Base-by-base conservation (phyloP, 2,113 vertebrate genomes). In the Sterrhoptilus dennistouni region DNA sequence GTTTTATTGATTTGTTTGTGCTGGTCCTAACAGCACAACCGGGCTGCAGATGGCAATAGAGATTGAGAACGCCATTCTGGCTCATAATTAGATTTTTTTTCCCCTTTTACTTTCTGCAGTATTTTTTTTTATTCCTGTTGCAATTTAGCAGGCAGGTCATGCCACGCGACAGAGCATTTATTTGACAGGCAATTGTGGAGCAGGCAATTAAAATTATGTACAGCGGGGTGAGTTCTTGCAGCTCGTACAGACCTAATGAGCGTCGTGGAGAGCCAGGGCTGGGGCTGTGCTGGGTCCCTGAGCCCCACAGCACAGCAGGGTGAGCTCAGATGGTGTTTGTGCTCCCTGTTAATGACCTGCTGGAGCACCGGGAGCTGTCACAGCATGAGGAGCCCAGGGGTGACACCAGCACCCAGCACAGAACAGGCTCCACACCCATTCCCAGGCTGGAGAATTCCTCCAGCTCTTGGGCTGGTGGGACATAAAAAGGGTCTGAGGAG, bases 191-290 rank as follows among this genome's bases (percentile, higher is more conserved):
- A 36, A 61, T 36, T 52, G 42, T 76, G 15, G 89, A 96, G 93
- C 50, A 80, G 88, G 89, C 90, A 97, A 95, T 96, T 96, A 94
- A 93, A 92, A 86, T 90, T 63, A 90, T n/a, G 70, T 42, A 77
- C 88, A 82, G 90, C 85, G 74, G 71, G 95, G 79, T 29, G 75
- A 60, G 53, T 87, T 81, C 69, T 61, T 87, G 83, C 83, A 87
- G 96, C 69, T 87, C 33, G 35, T 36, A 45, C 38, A 36, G 66
- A 60, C 27, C 36, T 70, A 93, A 91, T 23, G 76, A 93, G 69
- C 28, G 0, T 8, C 8, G 29, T 23, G 66, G 80, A 70, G 88
- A 95, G 83, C 15, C 61, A 18, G 57, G 54, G 81, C 47, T 63
- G 16, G 50, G 77, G 96, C 84, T 81, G 18, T 83, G 11, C 69